These are phyloP conservation scores for Gymnocheta viridis DNA, from an alignment of 2,888 invertebrate genomes.

Conservation along the genomic window DNA sequence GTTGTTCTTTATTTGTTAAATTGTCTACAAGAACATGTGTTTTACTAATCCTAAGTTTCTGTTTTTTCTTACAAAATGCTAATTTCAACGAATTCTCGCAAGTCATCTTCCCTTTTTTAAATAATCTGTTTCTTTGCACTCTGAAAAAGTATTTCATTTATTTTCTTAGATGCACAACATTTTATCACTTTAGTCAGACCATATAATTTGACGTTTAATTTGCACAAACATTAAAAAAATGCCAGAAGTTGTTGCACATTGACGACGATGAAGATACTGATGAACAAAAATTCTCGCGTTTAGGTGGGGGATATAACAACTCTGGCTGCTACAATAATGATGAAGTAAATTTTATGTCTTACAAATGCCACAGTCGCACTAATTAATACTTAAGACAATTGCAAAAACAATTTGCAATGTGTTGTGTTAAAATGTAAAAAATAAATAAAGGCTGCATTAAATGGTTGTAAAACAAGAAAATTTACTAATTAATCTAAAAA, in stretches of 20 bases:
- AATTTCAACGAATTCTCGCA: background rate
- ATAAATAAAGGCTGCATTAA: conserved; percentile 2
- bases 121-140: background rate
- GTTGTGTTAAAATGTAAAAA: conserved; percentile 53
- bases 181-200: conserved; percentile 81
- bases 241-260: conserved; percentile 19
- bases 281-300: background rate
- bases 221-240: conserved; percentile 59
- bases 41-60: conserved; percentile 8
- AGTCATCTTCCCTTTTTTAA: background rate
- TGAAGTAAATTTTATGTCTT: conserved; percentile 31
- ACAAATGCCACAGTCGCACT: conserved; percentile 61
- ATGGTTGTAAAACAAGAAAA: conserved; percentile 33
- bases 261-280: background rate
- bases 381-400: conserved; percentile 76
- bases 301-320: conserved; percentile 52
- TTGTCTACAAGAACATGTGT: conserved; percentile 4
- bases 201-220: conserved; percentile 81
- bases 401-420: conserved; percentile 76
- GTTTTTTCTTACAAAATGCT: background rate
- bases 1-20: background rate
- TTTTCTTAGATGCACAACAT: conserved; percentile 72
- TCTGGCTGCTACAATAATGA: conserved; percentile 26
- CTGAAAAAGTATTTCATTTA: conserved; percentile 50
- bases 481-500: conserved; percentile 67